A percentile compares a stretch with the other conserved stretches of the same genome.
Evolutionary conservation across 1,140 invertebrate genomes (phyloP).

Genomic region (Musca vetustissima): DNA sequence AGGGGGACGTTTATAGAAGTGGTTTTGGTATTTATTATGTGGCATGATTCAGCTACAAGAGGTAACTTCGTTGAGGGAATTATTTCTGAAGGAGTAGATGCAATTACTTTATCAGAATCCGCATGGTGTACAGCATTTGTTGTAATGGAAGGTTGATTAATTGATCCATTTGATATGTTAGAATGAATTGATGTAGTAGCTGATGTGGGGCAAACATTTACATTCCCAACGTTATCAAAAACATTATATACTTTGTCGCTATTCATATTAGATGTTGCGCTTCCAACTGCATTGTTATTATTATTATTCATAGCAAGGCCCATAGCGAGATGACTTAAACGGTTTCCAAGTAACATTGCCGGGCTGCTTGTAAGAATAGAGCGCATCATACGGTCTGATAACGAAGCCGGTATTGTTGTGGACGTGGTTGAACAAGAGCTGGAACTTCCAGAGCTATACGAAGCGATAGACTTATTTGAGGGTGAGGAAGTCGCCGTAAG

Average conservation of each 20-base stretch:
- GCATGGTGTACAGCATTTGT: neutral
- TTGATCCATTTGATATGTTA: no score
- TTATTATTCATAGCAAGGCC: slow-evolving; percentile 29
- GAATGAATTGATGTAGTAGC: neutral
- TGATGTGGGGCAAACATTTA: neutral
- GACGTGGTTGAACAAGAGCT: slow-evolving; percentile 9
- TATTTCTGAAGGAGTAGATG: neutral
- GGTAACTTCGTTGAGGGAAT: neutral
- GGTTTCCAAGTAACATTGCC: slow-evolving; percentile 45
- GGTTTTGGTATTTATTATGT: no score
- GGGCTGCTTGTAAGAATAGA: slow-evolving; percentile 26
- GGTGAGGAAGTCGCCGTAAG: slow-evolving; percentile 5
- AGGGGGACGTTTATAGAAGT: slow-evolving; percentile 1
- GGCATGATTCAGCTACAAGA: neutral
- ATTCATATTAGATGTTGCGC: neutral
- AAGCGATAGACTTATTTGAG: neutral
- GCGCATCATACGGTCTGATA: slow-evolving; percentile 28
- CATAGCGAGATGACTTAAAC: slow-evolving; percentile 50
- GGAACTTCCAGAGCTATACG: slow-evolving; percentile 18
- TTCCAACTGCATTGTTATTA: neutral
- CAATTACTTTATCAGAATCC: neutral
- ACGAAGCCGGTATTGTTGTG: slow-evolving; percentile 5
- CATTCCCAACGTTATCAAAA: neutral
- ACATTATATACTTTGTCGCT: neutral
- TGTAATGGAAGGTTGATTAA: neutral